These are phyloP conservation scores for Operophtera brumata DNA, from an alignment of 2,888 invertebrate genomes.

Conservation along the genomic window DNA sequence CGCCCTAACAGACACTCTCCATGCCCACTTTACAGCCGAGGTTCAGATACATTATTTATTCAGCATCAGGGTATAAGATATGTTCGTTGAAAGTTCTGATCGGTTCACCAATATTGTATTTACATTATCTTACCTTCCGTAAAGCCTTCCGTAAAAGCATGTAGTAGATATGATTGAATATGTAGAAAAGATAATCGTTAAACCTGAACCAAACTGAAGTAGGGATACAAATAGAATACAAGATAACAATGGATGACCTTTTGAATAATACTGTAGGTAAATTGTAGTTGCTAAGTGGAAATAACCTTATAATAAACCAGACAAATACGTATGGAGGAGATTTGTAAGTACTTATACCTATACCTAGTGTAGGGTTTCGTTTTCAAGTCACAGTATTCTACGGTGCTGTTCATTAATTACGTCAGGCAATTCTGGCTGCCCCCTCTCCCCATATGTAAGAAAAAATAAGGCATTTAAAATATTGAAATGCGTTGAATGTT, in stretches of 20 bases:
- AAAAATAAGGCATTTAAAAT: too few species aligned
- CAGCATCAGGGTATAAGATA: conserved; percentile 8
- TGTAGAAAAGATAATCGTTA: conserved; percentile 13
- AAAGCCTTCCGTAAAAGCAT: conserved; percentile 9
- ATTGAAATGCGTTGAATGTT: too few species aligned
- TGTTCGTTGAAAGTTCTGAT: conserved; percentile 18
- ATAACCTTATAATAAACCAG: neutral
- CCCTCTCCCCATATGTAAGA: too few species aligned
- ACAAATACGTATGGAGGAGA: too few species aligned
- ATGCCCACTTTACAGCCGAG: conserved; percentile 17
- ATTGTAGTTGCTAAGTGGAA: neutral
- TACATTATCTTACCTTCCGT: conserved; percentile 15
- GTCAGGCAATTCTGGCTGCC: too few species aligned
- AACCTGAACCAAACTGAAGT: conserved; percentile 4
- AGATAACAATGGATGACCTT: conserved; percentile 4
- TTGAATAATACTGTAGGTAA: neutral
- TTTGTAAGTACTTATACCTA: too few species aligned
- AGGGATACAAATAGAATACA: neutral
- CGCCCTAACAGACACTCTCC: conserved; percentile 5
- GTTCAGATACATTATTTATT: conserved; percentile 23
- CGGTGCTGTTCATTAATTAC: too few species aligned
- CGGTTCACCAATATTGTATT: conserved; percentile 21
- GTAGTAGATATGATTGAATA: conserved; percentile 2
- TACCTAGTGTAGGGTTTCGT: too few species aligned
- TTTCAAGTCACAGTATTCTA: too few species aligned